A percentile compares a stretch with the other conserved stretches of the same genome.
These are phyloP conservation scores for Apamea crenata DNA, from an alignment of 2,888 invertebrate genomes.

Conservation along the genomic window DNA sequence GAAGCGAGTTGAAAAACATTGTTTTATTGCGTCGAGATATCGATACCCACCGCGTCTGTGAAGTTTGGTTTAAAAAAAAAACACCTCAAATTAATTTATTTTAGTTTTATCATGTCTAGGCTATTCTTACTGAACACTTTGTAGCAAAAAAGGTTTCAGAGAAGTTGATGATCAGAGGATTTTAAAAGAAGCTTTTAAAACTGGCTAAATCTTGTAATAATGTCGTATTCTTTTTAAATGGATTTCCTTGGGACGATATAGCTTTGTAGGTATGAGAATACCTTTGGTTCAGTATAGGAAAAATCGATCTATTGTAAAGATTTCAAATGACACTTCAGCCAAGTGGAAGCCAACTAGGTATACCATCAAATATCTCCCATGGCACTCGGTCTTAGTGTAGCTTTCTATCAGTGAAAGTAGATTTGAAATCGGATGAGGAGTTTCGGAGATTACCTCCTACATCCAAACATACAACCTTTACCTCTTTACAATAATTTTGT, in stretches of 20 bases:
- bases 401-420: background rate
- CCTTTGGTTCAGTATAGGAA: no score
- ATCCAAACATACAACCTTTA: background rate
- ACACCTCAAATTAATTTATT: background rate
- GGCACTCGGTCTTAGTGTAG: background rate
- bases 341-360: no score
- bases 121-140: background rate
- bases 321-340: background rate
- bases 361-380: background rate
- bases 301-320: background rate
- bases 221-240: background rate
- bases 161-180: background rate
- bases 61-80: background rate
- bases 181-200: background rate
- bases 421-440: background rate
- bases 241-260: background rate
- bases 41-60: no score
- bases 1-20: no score
- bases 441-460: background rate
- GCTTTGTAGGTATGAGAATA: no score
- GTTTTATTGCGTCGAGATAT: no score
- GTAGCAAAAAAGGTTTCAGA: background rate
- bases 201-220: no score
- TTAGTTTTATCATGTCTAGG: background rate
- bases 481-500: background rate